Evolutionary conservation across 2,888 invertebrate genomes (phyloP).

Genomic region (Myopa testacea): DNA sequence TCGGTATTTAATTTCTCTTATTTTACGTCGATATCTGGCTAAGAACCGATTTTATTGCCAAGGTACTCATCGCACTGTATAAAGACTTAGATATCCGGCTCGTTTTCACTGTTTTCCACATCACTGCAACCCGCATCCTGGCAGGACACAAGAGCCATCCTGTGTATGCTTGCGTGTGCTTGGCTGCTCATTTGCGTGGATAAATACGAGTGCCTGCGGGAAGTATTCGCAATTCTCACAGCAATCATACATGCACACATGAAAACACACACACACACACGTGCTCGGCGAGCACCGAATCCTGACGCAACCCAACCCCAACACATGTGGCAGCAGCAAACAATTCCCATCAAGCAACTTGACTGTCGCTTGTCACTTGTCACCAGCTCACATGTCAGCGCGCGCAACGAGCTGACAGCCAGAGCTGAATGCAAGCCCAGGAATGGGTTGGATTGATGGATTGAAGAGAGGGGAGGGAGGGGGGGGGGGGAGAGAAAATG

Average conservation of each 20-base stretch:
- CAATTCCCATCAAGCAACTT: conserved; percentile 60
- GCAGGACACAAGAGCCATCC: conserved; percentile 39
- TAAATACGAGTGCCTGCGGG: background rate
- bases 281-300: background rate
- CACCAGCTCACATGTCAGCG: conserved; percentile 66
- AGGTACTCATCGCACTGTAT: no score
- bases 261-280: background rate
- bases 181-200: conserved; percentile 29
- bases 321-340: conserved; percentile 29
- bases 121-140: background rate
- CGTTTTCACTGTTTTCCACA: no score
- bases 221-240: background rate
- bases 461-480: background rate
- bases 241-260: background rate
- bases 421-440: conserved; percentile 48
- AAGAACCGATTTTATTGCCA: no score
- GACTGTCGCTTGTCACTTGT: conserved; percentile 66
- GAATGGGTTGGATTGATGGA: background rate
- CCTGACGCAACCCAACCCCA: background rate
- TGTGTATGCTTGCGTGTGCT: conserved; percentile 20
- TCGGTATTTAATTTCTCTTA: no score
- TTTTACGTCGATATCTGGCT: no score
- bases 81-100: no score
- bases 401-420: conserved; percentile 62
- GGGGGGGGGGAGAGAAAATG: conserved; percentile 38